Evolutionary conservation across 2,888 invertebrate genomes (phyloP).

Genomic region (Scrobipalpa costella): DNA sequence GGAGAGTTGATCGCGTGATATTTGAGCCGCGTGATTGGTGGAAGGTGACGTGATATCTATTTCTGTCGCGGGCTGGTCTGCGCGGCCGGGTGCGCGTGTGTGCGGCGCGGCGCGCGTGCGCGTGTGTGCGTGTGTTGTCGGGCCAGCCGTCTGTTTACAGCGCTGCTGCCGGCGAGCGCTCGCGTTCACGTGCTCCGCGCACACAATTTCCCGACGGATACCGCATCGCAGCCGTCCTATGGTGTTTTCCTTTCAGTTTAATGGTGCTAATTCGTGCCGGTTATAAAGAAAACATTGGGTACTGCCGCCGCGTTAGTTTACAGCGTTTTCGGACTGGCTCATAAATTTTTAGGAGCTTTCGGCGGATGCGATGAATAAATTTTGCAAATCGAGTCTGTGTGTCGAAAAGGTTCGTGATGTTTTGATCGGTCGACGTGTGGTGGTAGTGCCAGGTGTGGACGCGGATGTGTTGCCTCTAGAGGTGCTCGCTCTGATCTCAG

Average conservation of each 20-base stretch:
- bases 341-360: conserved; percentile 73
- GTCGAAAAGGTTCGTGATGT: conserved; percentile 78
- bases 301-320: conserved; percentile 43
- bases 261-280: conserved; percentile 68
- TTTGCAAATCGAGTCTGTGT: conserved; percentile 78
- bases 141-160: conserved; percentile 78
- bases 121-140: conserved; percentile 72
- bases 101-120: conserved; percentile 38
- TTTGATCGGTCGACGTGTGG: conserved; percentile 73
- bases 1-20: conserved; percentile 59
- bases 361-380: conserved; percentile 81
- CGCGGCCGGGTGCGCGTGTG: conserved; percentile 61
- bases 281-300: conserved; percentile 56
- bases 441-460: conserved; percentile 71
- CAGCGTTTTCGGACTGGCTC: conserved; percentile 65
- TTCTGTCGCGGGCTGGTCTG: conserved; percentile 63
- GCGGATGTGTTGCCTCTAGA: conserved; percentile 55
- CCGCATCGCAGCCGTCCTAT: conserved; percentile 62
- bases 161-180: conserved; percentile 82
- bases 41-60: conserved; percentile 71
- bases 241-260: conserved; percentile 70
- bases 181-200: conserved; percentile 80
- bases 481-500: conserved; percentile 55
- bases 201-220: conserved; percentile 68
- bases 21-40: conserved; percentile 56